Base-by-base conservation (phyloP, 1,140 invertebrate genomes). In the Cecropterus lyciades region DNA sequence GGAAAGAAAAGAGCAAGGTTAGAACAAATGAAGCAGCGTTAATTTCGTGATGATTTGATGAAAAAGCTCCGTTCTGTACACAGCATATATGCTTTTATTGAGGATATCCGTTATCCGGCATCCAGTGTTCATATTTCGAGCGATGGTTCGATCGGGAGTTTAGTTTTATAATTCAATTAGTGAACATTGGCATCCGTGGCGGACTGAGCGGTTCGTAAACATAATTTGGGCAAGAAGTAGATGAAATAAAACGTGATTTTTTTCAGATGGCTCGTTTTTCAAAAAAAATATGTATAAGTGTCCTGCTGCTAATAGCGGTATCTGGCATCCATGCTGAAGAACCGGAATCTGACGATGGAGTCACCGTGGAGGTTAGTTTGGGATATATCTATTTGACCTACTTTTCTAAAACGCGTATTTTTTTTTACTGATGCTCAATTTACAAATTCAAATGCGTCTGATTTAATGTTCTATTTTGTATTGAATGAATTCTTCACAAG, bases 201-300 rank as follows among this genome's bases (percentile, higher is more conserved):
- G 15, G 14, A 33, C 6, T 10, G 9, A 3, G n/a, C 8, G 13
- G 11, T 57, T 11, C 20, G 55, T 69, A 48, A 56, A 51, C 56
- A 55, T 27, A 53, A 63, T 24, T 24, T 24, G 20, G 20, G n/a
- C n/a, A n/a, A n/a, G 5, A 5, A 24, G 20, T 24, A 5, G 5
- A 5, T 24, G 20, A 24, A 24, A 24, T 24, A 53, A 45, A 40
- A 27, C 59, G 8, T 48, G 46, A 43, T 52, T 46, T 69, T 37
- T 87, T 91, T 67, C 82, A 91, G 88, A 91, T 91, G 89, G 84
- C 85, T 83, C 72, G 73, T 46, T 72, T 82, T 66, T 80, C 73
- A 62, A 64, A 69, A 69, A 77, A 72, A 57, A 10, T 85, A 55
- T 80, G 69, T 62, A 48, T 82, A 52, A 74, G 80, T 77, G 72